Evolutionary conservation across 2,797 vertebrate genomes (phyloP), one percentile per base, ranked within the genome.

Genomic region (Anas flavirostris): DNA sequence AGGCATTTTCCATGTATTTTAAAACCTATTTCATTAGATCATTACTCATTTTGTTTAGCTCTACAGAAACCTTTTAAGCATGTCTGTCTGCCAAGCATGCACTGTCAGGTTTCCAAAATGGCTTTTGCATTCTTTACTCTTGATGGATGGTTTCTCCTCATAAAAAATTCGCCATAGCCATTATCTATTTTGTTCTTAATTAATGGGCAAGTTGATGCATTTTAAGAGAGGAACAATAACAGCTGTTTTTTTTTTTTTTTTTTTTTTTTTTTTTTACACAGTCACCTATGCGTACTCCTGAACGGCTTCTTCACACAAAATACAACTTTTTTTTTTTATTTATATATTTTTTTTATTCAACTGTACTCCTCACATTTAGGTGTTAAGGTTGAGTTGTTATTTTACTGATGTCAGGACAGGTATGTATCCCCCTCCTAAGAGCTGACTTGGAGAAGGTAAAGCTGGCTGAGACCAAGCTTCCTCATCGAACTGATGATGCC

Each of bases 351-450:
- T n/a, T n/a, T 46, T 12, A 43, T 79, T 86, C 14, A 48, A 14
- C 26, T 67, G 1, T 31, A 14, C 53, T n/a, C 19, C 3, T 0
- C 31, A 9, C 33, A 6, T 78, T 46, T 60, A 78, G 31, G 14
- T 60, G 16, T 43, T 48, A 48, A 74, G 56, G 29, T 29, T 72
- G 5, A 3, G 11, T 12, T 46, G 19, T 23, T 82, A 16, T 16
- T 10, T 60, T 22, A 5, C 0, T 70, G 39, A 52, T 63, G 63
- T 17, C 63, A 84, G 33, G 26, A 23, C 31, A 67, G 43, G 28
- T 0, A 0, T 67, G 7, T 46, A 41, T 4, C 0, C 6, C 19
- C 4, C 0, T 69, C 73, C 68, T 31, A n/a, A 60, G 23, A 64
- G 19, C 21, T 9, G 22, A 11, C 33, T 69, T 82, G 31, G 35